Evolutionary conservation across 1,140 invertebrate genomes (phyloP).

Genomic region (Atta cephalotes): DNA sequence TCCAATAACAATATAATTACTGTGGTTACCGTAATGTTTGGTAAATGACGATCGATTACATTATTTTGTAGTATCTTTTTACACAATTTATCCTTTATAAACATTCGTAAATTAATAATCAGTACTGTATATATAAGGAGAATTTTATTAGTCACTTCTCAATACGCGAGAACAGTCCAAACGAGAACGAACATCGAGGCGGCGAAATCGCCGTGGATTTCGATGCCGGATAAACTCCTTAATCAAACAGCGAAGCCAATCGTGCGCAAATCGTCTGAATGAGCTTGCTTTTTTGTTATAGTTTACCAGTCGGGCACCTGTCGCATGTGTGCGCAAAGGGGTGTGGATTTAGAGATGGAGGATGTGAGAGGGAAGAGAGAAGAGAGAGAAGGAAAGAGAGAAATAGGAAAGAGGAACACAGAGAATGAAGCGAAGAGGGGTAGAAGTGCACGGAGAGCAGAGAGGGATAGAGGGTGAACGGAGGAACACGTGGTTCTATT

Average conservation of each 20-base stretch:
- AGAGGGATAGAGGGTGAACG: slow-evolving; percentile 70
- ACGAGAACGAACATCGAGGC: slow-evolving; percentile 31
- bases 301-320: slow-evolving; percentile 77
- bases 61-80: slow-evolving; percentile 4
- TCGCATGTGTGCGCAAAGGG: slow-evolving; percentile 79
- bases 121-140: slow-evolving; percentile 8
- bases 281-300: slow-evolving; percentile 75
- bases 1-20: not conserved
- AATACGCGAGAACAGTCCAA: slow-evolving; percentile 2
- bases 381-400: slow-evolving; percentile 49
- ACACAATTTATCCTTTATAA: slow-evolving; percentile 3
- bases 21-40: not conserved
- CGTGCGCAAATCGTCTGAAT: slow-evolving; percentile 75
- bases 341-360: slow-evolving; percentile 68
- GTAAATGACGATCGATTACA: not conserved
- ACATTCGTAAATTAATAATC: slow-evolving; percentile 22
- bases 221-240: slow-evolving; percentile 59
- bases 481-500: slow-evolving; percentile 83
- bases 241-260: slow-evolving; percentile 72
- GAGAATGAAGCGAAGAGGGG: slow-evolving; percentile 51
- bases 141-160: slow-evolving; percentile 42
- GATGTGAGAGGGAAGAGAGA: slow-evolving; percentile 52
- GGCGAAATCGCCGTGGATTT: slow-evolving; percentile 57
- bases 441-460: slow-evolving; percentile 40
- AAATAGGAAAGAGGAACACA: slow-evolving; percentile 48